These are phyloP conservation scores for Latrodectus elegans DNA, from an alignment of 2,888 invertebrate species.

Conservation along the genomic window DNA sequence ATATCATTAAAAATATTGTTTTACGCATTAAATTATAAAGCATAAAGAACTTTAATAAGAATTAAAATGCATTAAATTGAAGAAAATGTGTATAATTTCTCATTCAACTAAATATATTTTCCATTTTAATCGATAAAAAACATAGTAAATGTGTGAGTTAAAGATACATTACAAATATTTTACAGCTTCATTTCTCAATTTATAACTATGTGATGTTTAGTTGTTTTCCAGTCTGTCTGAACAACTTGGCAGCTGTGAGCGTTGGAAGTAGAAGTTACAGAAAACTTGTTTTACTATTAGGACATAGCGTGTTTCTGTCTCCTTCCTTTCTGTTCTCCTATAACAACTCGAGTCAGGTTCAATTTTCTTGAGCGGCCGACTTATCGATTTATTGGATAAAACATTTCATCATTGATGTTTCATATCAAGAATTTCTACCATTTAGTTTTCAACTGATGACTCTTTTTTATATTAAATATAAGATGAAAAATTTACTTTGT, in stretches of 20 bases:
- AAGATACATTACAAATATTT: constrained; percentile 33
- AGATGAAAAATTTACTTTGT: background rate
- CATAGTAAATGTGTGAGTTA: background rate
- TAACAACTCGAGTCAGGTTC: constrained; percentile 64
- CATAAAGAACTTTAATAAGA: no score
- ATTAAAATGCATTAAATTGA: no score
- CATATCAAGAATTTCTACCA: constrained; percentile 67
- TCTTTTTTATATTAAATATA: constrained; percentile 34
- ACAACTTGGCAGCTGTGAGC: constrained; percentile 52
- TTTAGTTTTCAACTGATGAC: constrained; percentile 64
- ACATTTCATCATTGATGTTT: constrained; percentile 61
- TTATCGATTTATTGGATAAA: constrained; percentile 66
- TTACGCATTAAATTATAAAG: no score
- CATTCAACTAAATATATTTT: background rate
- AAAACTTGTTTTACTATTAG: constrained; percentile 66
- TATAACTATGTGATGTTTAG: constrained; percentile 49
- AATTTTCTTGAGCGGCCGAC: constrained; percentile 60
- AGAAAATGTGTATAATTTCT: no score
- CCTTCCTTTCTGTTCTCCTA: constrained; percentile 29
- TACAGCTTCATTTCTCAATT: constrained; percentile 54
- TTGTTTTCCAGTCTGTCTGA: constrained; percentile 48
- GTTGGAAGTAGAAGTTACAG: constrained; percentile 57
- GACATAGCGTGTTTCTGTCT: constrained; percentile 53
- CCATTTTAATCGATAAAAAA: background rate
- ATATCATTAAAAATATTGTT: no score